These are phyloP conservation scores for Triplophysa tibetana DNA, from an alignment of 2,113 vertebrate species.

Conservation along the genomic window DNA sequence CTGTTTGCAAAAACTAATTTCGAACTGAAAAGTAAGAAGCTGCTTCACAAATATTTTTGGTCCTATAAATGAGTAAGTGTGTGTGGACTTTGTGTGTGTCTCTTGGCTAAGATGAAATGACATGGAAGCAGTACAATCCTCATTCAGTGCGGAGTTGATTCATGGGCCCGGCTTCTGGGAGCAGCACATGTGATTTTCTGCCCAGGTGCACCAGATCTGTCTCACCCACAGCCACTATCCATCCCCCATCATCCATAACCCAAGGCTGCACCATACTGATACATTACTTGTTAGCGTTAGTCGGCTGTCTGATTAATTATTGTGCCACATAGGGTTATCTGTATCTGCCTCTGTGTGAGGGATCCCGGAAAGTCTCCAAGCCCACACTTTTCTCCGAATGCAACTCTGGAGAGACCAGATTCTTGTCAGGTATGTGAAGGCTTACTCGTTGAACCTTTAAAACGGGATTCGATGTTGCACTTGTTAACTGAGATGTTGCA, in stretches of 20 bases:
- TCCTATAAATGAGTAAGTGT: not conserved
- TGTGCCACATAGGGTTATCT: constrained; percentile 32
- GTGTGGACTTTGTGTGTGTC: constrained; percentile 5
- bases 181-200: constrained; percentile 57
- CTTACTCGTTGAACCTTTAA: not conserved
- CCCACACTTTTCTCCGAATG: not conserved
- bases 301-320: constrained; percentile 48
- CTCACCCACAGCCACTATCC: constrained; percentile 42
- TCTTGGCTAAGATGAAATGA: constrained; percentile 60
- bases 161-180: constrained; percentile 47
- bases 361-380: not conserved
- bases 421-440: constrained; percentile 8
- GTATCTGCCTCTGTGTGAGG: constrained; percentile 37
- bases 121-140: constrained; percentile 39
- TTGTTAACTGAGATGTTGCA: constrained; percentile 13
- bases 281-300: constrained; percentile 54
- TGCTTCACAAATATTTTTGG: not conserved
- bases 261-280: constrained; percentile 45
- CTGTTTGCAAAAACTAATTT: not conserved
- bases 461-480: not conserved
- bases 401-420: not conserved
- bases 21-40: not conserved
- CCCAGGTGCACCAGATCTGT: constrained; percentile 55
- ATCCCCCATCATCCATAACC: constrained; percentile 47
- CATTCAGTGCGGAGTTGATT: constrained; percentile 51